Evolutionary conservation across 2,797 vertebrate species (phyloP).

Genomic region (Enteromius mattozi): DNA sequence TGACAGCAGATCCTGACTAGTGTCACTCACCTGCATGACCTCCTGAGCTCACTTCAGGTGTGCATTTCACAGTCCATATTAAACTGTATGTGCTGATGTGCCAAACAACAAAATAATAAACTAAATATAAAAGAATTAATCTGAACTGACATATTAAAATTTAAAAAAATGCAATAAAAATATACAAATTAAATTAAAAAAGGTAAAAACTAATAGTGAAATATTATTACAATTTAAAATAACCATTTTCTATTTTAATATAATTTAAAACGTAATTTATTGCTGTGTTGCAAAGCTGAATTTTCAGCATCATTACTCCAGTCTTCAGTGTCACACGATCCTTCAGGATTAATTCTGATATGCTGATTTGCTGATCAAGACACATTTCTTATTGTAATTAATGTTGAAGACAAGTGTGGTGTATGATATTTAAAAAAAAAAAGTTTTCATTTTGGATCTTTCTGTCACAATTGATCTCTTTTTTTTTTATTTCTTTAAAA

Average conservation of each 20-base stretch:
- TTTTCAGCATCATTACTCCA: neutral
- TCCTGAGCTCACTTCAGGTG: conserved; percentile 92
- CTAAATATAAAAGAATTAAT: neutral
- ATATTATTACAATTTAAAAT: neutral
- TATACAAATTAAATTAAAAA: too few relatives aligned
- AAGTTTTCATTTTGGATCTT: too few relatives aligned
- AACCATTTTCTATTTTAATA: neutral
- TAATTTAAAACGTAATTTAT: neutral
- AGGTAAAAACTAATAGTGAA: neutral
- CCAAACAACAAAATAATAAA: neutral
- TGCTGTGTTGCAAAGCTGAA: neutral
- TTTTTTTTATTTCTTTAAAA: too few relatives aligned
- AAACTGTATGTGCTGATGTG: neutral
- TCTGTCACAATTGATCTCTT: too few relatives aligned
- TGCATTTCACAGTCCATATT: conserved; percentile 8
- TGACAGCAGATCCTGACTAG: conserved; percentile 88
- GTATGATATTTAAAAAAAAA: too few relatives aligned
- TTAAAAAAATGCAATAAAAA: neutral
- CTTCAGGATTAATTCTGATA: neutral
- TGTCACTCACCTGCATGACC: conserved; percentile 87
- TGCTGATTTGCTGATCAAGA: neutral
- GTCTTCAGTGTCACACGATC: neutral
- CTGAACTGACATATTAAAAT: neutral
- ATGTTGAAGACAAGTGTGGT: too few relatives aligned
- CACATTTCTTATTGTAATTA: too few relatives aligned